phyloP scores from a whole-genome alignment of 2,797 vertebrate genomes.

The Fringilla coelebs region DNA sequence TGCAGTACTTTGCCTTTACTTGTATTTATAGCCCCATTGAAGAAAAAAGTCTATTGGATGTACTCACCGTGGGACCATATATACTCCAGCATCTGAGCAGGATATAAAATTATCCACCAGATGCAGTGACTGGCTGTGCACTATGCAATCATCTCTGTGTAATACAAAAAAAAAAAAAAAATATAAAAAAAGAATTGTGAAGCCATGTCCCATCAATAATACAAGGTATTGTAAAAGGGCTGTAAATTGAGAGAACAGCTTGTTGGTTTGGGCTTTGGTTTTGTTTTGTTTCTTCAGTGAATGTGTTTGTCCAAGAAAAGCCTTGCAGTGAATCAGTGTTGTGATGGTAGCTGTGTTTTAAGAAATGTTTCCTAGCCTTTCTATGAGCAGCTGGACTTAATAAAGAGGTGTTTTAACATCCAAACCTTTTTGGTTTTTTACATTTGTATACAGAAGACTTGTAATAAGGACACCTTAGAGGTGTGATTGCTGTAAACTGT shows the following conservation, averaged over 20 bases:
- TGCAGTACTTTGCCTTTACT: slow-evolving; percentile 41
- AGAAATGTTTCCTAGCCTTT: neutral
- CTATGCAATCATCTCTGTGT: neutral
- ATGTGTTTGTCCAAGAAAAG: slow-evolving; percentile 45
- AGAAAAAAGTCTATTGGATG: slow-evolving; percentile 49
- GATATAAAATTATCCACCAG: slow-evolving; percentile 40
- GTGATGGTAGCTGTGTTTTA: neutral
- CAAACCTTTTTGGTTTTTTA: neutral
- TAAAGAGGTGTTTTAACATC: neutral
- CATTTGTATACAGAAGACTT: neutral
- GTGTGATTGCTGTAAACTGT: neutral
- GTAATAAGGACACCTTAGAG: neutral
- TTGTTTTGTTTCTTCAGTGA: slow-evolving; percentile 29
- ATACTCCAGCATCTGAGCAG: neutral
- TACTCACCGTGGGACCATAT: slow-evolving; percentile 22
- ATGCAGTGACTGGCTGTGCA: neutral
- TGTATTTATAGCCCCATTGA: slow-evolving; percentile 55
- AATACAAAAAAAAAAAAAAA: slow-evolving; percentile 6
- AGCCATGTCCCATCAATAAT: slow-evolving; percentile 37
- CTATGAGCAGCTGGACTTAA: neutral
- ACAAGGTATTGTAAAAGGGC: slow-evolving; percentile 31
- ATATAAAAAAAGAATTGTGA: neutral
- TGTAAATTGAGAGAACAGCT: slow-evolving; percentile 44
- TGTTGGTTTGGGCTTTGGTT: slow-evolving; percentile 57
- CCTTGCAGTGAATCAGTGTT: slow-evolving; percentile 21